Base-by-base conservation (phyloP, 2,888 invertebrate genomes). In the Anaspis maculata region DNA sequence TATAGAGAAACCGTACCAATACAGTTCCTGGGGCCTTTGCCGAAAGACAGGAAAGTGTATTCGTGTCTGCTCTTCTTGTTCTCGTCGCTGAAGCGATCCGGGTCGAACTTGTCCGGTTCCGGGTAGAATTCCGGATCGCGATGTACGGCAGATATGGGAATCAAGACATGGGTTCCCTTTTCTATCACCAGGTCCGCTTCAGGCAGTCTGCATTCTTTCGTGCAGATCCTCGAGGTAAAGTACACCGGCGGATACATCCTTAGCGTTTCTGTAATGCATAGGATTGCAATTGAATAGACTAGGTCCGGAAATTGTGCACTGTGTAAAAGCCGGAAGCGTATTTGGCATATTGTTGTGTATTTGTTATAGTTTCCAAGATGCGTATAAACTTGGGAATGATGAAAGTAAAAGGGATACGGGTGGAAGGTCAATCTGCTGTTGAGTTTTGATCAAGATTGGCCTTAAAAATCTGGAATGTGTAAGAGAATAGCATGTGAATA, bases 241-340 rank as follows among this genome's bases (percentile, higher is more conserved):
- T 50, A 32, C 2, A 54, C 45, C 3, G 61, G 57, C 3, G 64
- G 57, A 35, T 56, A 57, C 30, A 56, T 47, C 11, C 64, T 40
- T 10, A 66, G 41, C 1, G 61, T 54, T 46, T 64, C 65, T 57
- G 47, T 14, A 46, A 15, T 13, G 5, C 22, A 9, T n/a, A n/a
- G n/a, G n/a, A n/a, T n/a, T n/a, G n/a, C 12, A 27, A 19, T 15
- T 10, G 1, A 14, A 9, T 25, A n/a, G n/a, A n/a, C n/a, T n/a
- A n/a, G 25, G 6, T 9, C 13, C 9, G 13, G 13, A 25, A 25
- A 25, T 11, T 25, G 25, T 25, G 3, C 11, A 25, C 13, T 5
- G 2, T 15, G n/a, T 13, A 2, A 9, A 2, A 29, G 13, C 12
- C 12, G 14, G 2, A 16, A 27, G 11, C 5, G n/a, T 15, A 16